A percentile compares a stretch with the other conserved stretches of the same genome.
Conservation (phyloP, 2,888 invertebrate species). For the Stomorhina lunata region DNA sequence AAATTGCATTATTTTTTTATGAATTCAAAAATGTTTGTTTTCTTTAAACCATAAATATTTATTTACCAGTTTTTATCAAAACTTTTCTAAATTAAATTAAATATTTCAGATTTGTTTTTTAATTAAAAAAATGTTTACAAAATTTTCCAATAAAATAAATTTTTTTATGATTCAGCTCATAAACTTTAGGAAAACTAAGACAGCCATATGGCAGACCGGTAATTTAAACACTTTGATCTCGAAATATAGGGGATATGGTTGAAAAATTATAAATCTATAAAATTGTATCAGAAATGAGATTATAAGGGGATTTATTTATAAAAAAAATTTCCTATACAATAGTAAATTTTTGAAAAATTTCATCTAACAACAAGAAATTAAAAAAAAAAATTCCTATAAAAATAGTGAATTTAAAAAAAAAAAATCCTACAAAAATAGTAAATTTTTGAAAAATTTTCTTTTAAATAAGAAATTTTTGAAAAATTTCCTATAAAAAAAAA, state of each 20-base stretch:
- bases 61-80: background rate
- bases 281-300: background rate
- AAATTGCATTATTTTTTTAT: conserved; percentile 7
- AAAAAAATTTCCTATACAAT: background rate
- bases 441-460: too few species aligned
- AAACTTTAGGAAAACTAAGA: background rate
- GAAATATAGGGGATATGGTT: background rate
- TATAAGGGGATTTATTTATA: background rate
- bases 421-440: too few species aligned
- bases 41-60: background rate
- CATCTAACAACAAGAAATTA: too few species aligned
- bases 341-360: background rate
- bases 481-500: too few species aligned
- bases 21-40: too few species aligned
- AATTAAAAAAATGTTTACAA: background rate
- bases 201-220: conserved; percentile 2
- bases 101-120: background rate
- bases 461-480: too few species aligned
- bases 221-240: background rate
- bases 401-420: too few species aligned
- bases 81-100: background rate
- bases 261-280: background rate
- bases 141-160: too few species aligned
- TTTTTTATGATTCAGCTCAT: background rate
- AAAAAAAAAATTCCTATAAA: too few species aligned